Base-by-base conservation (phyloP, 2,797 vertebrate genomes). In the Danio aesculapii region DNA sequence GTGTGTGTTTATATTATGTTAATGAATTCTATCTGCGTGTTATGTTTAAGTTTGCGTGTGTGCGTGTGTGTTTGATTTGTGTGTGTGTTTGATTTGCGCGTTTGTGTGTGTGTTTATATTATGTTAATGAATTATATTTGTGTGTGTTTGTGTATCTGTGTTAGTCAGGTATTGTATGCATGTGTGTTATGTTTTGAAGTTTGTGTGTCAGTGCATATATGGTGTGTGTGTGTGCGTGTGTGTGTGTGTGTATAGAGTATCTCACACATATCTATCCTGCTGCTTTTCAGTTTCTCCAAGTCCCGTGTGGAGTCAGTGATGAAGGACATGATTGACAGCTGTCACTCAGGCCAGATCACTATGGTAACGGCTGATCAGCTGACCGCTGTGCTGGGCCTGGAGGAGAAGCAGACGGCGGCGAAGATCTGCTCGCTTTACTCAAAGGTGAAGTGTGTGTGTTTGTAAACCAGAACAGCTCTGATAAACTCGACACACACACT, bases 391-490 rank as follows among this genome's bases (percentile, higher is more conserved):
- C 77, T 95, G 0, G 84, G 87, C 6, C 87, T 94, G 46, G 77
- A 30, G 0, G 88, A 93, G 2, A 72, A 13, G 75, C 66, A 47
- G 76, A 82, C 87, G 0, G 90, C 90, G 0, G 64, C 77, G 17
- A 39, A 49, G 0, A 83, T 95, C 85, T 92, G 89, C 21, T 66
- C 84, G 21, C 73, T 93, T 3, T 95, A 92, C 81, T 92, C 91
- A 1, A 92, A 93, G 93, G 94, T 94, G 64, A 47, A 6, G 12
- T 30, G 16, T 17, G 55, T 21, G 59, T 19, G n/a, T 72, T 41
- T 67, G 43, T 71, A 30, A 30, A 30, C 30, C 30, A 30, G 30
- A 30, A 30, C 30, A 30, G 30, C 30, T 30, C 30, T 30, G 30
- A 30, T 30, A 30, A 30, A 30, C 7, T 49, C 47, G 47, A 10